These are phyloP conservation scores for Pollenia amentaria DNA, from an alignment of 2,888 invertebrate species.

Conservation along the genomic window DNA sequence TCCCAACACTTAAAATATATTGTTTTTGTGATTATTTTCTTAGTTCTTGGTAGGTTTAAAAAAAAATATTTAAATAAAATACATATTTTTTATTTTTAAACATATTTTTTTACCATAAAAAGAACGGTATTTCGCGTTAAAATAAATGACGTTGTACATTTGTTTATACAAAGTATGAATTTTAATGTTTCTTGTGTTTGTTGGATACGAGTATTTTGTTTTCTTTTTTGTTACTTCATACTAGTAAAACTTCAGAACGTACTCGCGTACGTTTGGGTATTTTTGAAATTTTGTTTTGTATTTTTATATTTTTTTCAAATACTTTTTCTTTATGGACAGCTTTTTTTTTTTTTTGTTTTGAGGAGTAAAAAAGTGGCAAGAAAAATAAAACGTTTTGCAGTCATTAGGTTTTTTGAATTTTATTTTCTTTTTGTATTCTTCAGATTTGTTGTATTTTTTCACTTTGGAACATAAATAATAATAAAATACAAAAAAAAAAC, in stretches of 20 bases:
- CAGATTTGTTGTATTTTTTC: background rate
- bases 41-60: conserved; percentile 41
- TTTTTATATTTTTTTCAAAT: conserved; percentile 31
- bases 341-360: no score
- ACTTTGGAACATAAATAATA: background rate
- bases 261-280: conserved; percentile 62
- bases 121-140: conserved; percentile 73
- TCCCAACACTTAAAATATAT: background rate
- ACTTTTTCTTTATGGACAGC: conserved; percentile 28
- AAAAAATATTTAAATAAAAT: conserved; percentile 21
- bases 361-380: conserved; percentile 25
- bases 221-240: background rate
- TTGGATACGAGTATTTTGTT: conserved; percentile 1
- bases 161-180: conserved; percentile 71
- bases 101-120: conserved; percentile 54
- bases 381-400: conserved; percentile 61
- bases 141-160: conserved; percentile 68
- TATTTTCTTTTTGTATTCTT: conserved; percentile 9
- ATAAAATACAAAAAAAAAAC: conserved; percentile 2
- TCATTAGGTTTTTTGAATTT: conserved; percentile 51
- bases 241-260: background rate
- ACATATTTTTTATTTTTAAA: conserved; percentile 27
- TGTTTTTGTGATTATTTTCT: conserved; percentile 35
- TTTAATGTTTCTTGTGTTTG: conserved; percentile 62
- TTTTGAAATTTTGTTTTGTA: conserved; percentile 53